These are phyloP conservation scores for Leguminivora glycinivorella DNA, from an alignment of 1,140 invertebrate genomes.

Conservation along the genomic window DNA sequence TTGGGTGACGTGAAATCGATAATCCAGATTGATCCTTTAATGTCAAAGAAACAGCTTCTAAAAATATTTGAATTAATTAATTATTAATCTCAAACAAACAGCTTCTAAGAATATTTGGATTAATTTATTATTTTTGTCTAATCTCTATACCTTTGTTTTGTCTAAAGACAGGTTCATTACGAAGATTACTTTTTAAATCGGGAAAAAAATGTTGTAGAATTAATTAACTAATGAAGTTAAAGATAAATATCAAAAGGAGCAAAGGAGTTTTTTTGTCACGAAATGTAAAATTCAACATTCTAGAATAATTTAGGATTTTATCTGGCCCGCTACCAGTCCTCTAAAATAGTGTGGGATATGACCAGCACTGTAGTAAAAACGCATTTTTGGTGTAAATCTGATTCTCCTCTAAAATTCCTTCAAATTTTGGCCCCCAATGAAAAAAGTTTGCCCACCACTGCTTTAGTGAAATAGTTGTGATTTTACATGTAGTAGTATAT, in stretches of 20 bases:
- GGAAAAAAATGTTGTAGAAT: neutral
- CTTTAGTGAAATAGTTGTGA: too few relatives aligned
- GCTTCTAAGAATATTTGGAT: neutral
- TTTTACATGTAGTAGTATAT: too few relatives aligned
- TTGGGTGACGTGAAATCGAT: too few relatives aligned
- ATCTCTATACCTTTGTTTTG: neutral
- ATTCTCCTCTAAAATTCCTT: too few relatives aligned
- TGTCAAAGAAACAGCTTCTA: neutral
- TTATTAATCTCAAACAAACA: neutral
- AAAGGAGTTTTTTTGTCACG: too few relatives aligned
- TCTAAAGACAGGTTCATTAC: neutral
- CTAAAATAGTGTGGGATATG: too few relatives aligned
- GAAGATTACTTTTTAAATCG: neutral
- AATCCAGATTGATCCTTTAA: too few relatives aligned
- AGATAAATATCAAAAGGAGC: neutral
- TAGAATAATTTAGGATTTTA: conserved; percentile 9
- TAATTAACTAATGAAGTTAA: neutral
- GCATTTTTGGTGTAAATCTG: too few relatives aligned
- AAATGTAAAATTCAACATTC: neutral
- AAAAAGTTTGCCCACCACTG: too few relatives aligned
- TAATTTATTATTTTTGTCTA: neutral
- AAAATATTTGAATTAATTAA: neutral
- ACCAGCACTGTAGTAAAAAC: too few relatives aligned
- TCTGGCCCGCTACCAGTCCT: too few relatives aligned
- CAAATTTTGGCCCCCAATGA: too few relatives aligned